phyloP scores from a whole-genome alignment of 2,888 invertebrate genomes.

The Crocallis elinguaria region DNA sequence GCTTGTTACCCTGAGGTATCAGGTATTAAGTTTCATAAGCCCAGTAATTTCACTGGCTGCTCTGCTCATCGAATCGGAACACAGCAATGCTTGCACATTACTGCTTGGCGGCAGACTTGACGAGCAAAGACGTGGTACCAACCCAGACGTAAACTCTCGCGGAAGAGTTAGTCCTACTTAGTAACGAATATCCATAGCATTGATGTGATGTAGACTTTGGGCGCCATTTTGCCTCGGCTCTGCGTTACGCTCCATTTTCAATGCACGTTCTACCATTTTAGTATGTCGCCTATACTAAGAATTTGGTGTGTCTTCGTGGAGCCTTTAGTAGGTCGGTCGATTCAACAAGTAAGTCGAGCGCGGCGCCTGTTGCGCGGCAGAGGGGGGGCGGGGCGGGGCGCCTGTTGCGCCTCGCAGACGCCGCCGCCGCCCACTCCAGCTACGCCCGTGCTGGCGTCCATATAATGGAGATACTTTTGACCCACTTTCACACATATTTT shows the following conservation, averaged over 20 bases:
- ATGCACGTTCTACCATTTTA: slow-evolving; percentile 41
- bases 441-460: slow-evolving; percentile 62
- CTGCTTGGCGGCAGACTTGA: no score
- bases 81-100: no score
- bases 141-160: no score
- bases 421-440: slow-evolving; percentile 69
- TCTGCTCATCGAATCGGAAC: no score
- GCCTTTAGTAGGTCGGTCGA: slow-evolving; percentile 84
- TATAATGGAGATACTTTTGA: slow-evolving; percentile 70
- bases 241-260: slow-evolving; percentile 14
- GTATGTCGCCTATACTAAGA: slow-evolving; percentile 43
- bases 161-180: no score
- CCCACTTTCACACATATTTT: slow-evolving; percentile 58
- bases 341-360: slow-evolving; percentile 82
- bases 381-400: slow-evolving; percentile 68
- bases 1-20: no score
- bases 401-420: slow-evolving; percentile 82
- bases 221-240: slow-evolving; percentile 20
- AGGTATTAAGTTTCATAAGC: no score
- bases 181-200: background rate
- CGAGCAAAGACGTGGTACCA: no score
- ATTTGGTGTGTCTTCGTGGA: slow-evolving; percentile 66
- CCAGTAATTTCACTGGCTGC: no score
- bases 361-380: slow-evolving; percentile 76
- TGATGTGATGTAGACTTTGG: slow-evolving; percentile 10